Evolutionary conservation across 2,113 vertebrate species (phyloP).

Genomic region (Laticauda colubrina): DNA sequence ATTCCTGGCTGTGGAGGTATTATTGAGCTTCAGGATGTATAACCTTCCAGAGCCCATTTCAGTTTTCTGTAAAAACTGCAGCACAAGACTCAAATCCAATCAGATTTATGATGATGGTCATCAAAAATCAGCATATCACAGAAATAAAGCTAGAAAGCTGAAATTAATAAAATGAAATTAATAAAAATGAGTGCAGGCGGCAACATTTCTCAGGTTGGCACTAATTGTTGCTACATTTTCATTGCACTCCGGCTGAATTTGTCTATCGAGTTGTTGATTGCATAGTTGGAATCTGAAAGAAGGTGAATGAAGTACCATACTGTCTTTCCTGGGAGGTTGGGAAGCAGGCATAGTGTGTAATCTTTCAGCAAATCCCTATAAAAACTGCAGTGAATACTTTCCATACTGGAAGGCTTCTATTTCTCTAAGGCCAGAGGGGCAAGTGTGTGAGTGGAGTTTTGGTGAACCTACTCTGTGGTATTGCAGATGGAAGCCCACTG

Average conservation of each 20-base stretch:
- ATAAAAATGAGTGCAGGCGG: background rate
- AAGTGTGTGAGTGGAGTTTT: background rate
- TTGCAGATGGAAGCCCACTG: background rate
- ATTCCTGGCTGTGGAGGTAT: background rate
- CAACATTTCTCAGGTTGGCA: background rate
- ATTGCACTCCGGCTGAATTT: background rate
- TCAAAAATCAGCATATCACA: background rate
- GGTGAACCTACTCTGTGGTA: background rate
- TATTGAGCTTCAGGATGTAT: background rate
- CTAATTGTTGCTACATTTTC: background rate
- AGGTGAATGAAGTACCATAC: background rate
- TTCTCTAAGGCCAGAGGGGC: background rate
- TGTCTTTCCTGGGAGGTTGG: background rate
- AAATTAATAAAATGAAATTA: background rate
- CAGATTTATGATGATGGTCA: background rate
- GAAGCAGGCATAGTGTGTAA: background rate
- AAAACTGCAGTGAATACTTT: background rate
- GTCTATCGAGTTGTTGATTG: background rate
- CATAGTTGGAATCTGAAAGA: background rate
- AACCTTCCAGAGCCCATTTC: background rate
- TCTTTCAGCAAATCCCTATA: background rate
- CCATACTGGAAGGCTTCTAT: background rate
- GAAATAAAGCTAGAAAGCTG: background rate
- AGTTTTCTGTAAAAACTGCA: background rate
- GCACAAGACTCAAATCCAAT: background rate